Evolutionary conservation across 2,113 vertebrate genomes (phyloP), one percentile per base, ranked within the genome.

Genomic region (Hippocampus abdominalis): DNA sequence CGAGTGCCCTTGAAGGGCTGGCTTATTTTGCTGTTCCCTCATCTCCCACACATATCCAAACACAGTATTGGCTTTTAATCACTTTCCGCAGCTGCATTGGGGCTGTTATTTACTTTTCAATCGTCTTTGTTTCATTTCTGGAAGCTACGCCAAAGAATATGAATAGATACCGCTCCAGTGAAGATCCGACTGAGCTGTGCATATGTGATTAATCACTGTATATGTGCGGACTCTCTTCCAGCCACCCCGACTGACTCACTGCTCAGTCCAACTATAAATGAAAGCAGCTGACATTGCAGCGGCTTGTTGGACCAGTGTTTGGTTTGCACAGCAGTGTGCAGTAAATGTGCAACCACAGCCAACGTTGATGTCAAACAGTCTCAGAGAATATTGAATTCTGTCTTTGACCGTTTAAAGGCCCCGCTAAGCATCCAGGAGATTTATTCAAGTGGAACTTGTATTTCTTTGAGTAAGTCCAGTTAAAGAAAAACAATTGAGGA

Each of bases 401-500:
- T 42, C 25, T 61, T 42, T 62, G 70, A 70, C 36, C 46, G 6
- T 72, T 71, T 64, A 48, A 60, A 71, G 25, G 51, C 13, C 4
- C 6, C 8, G 49, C 53, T 36, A 63, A 51, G 48, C 29, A n/a
- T 70, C 25, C 62, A 48, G 69, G 21, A 68, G 59, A 59, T 63
- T 13, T 63, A 68, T 73, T 71, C 51, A 74, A 82, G 74, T 53
- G 27, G 20, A 69, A 54, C 53, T 68, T 71, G 71, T 36, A 72
- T 16, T 73, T 73, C 66, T 75, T 62, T 73, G 70, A 84, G 69
- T 79, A 66, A 79, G 65, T 65, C 71, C 77, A 69, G 72, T 82
- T 56, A 72, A 77, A 27, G 25, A 8, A 80, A 75, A 54, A 56
- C 64, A 66, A 70, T 69, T 72, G 70, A 67, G 62, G 65, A 5